These are phyloP conservation scores for Homarus gammarus DNA, from an alignment of 2,888 invertebrate species.

Conservation along the genomic window DNA sequence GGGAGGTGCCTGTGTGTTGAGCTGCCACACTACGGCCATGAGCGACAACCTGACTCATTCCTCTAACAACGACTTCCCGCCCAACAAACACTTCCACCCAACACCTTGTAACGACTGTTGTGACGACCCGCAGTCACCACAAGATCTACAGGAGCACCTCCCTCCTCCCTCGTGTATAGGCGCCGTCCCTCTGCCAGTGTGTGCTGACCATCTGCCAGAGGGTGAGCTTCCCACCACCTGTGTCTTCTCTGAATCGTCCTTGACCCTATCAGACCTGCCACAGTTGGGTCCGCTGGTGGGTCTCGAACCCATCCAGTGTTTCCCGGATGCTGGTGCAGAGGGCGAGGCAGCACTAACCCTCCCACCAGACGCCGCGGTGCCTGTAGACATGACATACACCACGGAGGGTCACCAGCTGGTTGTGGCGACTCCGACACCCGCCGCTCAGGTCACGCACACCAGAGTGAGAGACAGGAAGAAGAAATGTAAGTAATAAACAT, in stretches of 20 bases:
- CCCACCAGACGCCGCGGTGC: not conserved
- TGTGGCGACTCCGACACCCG: not conserved
- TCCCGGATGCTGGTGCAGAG: not conserved
- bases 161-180: too few relatives aligned
- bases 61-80: not conserved
- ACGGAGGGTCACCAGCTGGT: not conserved
- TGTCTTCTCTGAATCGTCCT: not conserved
- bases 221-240: not conserved
- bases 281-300: conserved; percentile 4
- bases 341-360: not conserved
- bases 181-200: too few relatives aligned
- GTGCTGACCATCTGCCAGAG: not conserved
- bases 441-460: not conserved
- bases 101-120: not conserved
- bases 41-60: not conserved
- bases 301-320: not conserved
- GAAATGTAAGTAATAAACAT: conserved; percentile 14
- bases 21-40: not conserved
- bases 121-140: not conserved
- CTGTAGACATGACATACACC: not conserved
- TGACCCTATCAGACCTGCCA: not conserved
- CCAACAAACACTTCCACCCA: not conserved
- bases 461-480: conserved; percentile 6
- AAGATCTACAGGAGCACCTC: not conserved
- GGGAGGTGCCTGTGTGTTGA: not conserved